A percentile compares a stretch with the other conserved stretches of the same genome.
Evolutionary conservation across 2,113 vertebrate species (phyloP).

Genomic region (Laterallus jamaicensis): DNA sequence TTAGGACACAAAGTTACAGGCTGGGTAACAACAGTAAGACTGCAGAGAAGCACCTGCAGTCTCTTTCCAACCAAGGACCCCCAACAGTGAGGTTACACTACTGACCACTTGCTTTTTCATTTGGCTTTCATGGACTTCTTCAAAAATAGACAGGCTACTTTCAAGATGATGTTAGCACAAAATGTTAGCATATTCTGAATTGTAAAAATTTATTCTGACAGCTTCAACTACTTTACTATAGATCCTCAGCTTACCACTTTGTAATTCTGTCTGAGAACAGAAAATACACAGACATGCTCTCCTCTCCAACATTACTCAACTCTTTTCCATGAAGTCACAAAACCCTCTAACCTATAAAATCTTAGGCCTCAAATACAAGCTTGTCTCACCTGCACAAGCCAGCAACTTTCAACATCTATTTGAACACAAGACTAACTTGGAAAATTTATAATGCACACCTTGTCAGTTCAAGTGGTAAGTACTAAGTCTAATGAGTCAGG

Average conservation of each 20-base stretch:
- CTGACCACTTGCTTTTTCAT: background rate
- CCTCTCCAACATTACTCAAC: background rate
- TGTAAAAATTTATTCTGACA: background rate
- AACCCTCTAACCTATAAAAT: background rate
- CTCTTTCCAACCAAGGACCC: background rate
- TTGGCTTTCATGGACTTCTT: background rate
- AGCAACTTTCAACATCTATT: background rate
- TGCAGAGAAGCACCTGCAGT: background rate
- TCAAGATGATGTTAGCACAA: background rate
- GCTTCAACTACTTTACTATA: background rate
- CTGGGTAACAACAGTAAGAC: background rate
- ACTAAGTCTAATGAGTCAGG: background rate
- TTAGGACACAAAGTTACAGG: background rate
- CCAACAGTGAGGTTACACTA: accelerated
- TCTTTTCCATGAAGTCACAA: background rate
- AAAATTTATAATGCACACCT: background rate
- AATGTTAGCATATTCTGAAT: background rate
- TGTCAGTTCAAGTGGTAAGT: background rate
- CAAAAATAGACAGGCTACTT: background rate
- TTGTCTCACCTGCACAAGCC: background rate
- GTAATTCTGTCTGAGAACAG: background rate
- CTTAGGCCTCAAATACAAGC: background rate
- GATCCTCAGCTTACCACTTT: background rate
- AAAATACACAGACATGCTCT: background rate
- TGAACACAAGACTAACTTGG: background rate